Percentiles rank a stretch among this genome's conserved stretches.
Evolutionary conservation across 1,140 invertebrate genomes (phyloP).

Genomic region (Orchesella cincta): DNA sequence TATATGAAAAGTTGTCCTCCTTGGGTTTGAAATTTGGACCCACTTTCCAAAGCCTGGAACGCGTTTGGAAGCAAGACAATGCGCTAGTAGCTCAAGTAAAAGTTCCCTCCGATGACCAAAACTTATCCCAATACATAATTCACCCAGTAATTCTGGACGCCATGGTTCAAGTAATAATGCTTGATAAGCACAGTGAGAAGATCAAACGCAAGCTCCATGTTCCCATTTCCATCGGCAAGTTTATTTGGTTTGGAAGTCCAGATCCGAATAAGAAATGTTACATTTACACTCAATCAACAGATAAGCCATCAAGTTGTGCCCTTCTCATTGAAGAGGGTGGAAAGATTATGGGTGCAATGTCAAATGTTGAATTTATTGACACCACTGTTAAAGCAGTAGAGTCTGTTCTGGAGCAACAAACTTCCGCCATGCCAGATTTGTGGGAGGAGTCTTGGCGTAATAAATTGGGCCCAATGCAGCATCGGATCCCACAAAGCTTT

Average conservation of each 20-base stretch:
- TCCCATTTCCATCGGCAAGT: constrained; percentile 35
- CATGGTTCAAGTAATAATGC: constrained; percentile 38
- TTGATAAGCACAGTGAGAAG: neutral
- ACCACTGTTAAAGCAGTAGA: constrained; percentile 26
- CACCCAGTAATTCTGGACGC: constrained; percentile 43
- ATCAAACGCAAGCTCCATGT: constrained; percentile 22
- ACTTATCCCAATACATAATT: constrained; percentile 13
- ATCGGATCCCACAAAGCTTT: neutral
- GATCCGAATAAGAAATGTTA: neutral
- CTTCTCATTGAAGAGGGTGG: constrained; percentile 22
- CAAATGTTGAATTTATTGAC: constrained; percentile 20
- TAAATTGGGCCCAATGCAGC: neutral
- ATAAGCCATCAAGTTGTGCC: neutral
- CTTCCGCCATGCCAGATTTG: constrained; percentile 22
- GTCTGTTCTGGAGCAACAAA: constrained; percentile 16
- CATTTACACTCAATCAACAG: neutral
- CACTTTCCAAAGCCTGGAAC: constrained; percentile 33
- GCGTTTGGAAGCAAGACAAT: constrained; percentile 19
- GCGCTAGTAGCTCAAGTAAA: constrained; percentile 30
- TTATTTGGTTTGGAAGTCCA: constrained; percentile 28
- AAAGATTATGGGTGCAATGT: constrained; percentile 21
- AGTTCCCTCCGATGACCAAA: constrained; percentile 30
- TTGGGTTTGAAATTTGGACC: constrained; percentile 42
- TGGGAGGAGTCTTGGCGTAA: constrained; percentile 34
- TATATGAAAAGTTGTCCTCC: constrained; percentile 31